Evolutionary conservation across 2,888 invertebrate genomes (phyloP), one percentile per base, ranked within the genome.

Genomic region (Leptinotarsa peninsularis): DNA sequence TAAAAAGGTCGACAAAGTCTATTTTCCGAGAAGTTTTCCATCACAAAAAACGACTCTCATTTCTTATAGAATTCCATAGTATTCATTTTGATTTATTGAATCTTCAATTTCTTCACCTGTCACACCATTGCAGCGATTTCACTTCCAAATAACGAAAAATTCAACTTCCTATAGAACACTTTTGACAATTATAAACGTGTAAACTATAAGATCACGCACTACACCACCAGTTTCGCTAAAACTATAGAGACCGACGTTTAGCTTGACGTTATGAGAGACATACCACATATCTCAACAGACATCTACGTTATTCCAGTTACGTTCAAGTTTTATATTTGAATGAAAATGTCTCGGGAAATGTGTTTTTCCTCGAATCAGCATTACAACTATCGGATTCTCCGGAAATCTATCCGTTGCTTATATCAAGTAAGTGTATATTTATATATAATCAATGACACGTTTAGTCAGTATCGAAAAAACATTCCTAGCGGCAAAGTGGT

Each of bases 341-440:
- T 58, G 58, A 23, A 58, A 58, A 58, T 58, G 58, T 58, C 58
- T 58, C 58, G 58, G 58, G 58, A 58, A 58, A 58, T 27, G 58
- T 21, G 14, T 23, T 23, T 58, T 58, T 58, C 58, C 58, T 10
- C 1, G 58, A 23, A 58, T 23, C 23, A 23, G 21, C 14, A 58
- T 58, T 58, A 58, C 21, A 58, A 4, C 58, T 58, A 58, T 58
- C 23, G 58, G 15, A 58, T 58, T 58, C 58, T 23, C 23, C 21
- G 10, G 13, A 58, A 58, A 58, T 15, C 4, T 58, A 58, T 58
- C 21, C 58, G 58, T 15, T 58, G 23, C 23, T 58, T 21, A 23
- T 23, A 58, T 58, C 58, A 58, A 58, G 23, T 58, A 4, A 18
- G 14, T 58, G 15, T 58, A 21, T 15, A 27, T 58, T 15, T 21